Conservation (phyloP, 2,797 vertebrate genomes). For the Acipenser transmontanus region DNA sequence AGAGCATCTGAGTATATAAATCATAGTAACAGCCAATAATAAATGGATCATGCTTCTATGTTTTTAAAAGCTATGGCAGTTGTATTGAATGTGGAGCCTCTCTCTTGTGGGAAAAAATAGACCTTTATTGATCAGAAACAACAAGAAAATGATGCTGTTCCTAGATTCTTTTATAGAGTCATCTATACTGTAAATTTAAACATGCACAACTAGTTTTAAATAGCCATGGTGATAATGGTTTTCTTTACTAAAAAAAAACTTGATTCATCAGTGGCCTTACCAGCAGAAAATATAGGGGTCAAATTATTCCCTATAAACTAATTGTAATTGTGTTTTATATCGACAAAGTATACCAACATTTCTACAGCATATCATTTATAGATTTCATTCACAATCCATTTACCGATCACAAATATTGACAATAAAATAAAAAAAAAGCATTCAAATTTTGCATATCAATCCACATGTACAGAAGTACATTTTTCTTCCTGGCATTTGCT, state of each 20-base stretch:
- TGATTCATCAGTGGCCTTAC: no score
- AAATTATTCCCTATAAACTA: no score
- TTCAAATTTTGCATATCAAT: no score
- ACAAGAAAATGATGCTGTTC: conserved; percentile 59
- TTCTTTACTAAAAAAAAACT: conserved; percentile 28
- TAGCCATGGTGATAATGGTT: conserved; percentile 37
- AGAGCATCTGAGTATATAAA: conserved; percentile 52
- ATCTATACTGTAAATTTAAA: conserved; percentile 28
- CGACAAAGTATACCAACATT: no score
- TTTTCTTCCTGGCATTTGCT: no score
- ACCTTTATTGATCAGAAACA: conserved; percentile 67
- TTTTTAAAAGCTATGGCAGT: conserved; percentile 66
- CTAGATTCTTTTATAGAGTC: conserved; percentile 50
- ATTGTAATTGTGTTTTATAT: no score
- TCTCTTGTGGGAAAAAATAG: conserved; percentile 64
- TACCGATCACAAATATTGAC: no score
- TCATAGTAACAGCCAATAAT: conserved; percentile 78
- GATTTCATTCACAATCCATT: no score
- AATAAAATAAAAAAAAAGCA: no score
- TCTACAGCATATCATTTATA: no score
- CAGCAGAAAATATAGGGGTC: no score
- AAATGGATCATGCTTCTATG: conserved; percentile 60
- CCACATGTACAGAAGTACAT: no score
- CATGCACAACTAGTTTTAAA: conserved; percentile 25
- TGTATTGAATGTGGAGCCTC: conserved; percentile 64